phyloP scores from a whole-genome alignment of 2,113 vertebrate genomes.

The Carassius carassius region DNA sequence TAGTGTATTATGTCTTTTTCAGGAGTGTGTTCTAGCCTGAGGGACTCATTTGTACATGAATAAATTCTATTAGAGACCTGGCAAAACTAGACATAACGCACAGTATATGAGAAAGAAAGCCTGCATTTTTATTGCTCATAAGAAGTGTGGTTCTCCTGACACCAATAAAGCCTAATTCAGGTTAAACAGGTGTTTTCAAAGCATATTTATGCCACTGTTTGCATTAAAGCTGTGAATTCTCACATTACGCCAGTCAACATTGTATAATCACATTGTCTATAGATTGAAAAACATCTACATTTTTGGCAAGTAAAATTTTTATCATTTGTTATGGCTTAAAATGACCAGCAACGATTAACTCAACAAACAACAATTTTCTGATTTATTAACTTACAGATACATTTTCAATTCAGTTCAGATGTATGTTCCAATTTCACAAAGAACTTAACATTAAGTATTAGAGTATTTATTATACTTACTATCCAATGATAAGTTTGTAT shows the following conservation, averaged over 20 bases:
- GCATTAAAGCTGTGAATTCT: not conserved
- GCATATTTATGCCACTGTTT: not conserved
- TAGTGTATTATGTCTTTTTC: not conserved
- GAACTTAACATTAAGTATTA: not conserved
- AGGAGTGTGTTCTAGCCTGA: slow-evolving; percentile 14
- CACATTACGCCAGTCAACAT: not conserved
- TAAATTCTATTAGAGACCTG: not conserved
- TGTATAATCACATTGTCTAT: not conserved
- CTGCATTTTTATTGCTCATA: not conserved
- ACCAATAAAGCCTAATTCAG: not conserved
- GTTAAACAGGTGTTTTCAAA: not conserved
- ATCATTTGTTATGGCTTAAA: too few species aligned
- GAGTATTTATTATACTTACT: not conserved
- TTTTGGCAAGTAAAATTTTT: too few species aligned
- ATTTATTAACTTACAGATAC: too few species aligned
- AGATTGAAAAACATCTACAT: not conserved
- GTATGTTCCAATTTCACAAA: not conserved
- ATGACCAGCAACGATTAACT: too few species aligned
- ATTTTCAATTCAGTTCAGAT: too few species aligned
- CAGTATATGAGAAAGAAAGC: not conserved
- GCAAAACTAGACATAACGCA: slow-evolving; percentile 10
- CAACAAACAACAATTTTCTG: too few species aligned
- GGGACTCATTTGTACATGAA: slow-evolving; percentile 12
- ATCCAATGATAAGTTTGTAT: not conserved
- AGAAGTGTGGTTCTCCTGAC: not conserved